Evolutionary conservation across 2,113 vertebrate species (phyloP).

Genomic region (Artemisiospiza belli): DNA sequence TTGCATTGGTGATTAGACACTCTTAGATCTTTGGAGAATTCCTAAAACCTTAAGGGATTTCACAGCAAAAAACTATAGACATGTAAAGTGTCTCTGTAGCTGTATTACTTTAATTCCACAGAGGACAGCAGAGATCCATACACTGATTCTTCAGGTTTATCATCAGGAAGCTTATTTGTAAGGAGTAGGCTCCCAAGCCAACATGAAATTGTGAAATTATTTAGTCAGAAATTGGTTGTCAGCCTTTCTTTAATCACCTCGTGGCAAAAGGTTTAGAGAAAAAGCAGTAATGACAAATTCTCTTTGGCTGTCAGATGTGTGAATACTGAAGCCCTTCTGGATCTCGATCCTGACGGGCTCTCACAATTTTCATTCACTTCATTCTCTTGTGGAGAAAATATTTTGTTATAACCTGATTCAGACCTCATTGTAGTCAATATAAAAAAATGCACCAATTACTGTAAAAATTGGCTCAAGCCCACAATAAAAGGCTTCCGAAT

Average conservation of each 20-base stretch:
- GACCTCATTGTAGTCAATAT: background rate
- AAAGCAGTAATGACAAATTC: background rate
- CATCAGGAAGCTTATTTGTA: background rate
- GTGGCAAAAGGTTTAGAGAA: background rate
- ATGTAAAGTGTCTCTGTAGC: background rate
- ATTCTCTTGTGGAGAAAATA: background rate
- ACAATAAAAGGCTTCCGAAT: background rate
- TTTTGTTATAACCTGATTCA: background rate
- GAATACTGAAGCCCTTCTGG: background rate
- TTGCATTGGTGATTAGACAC: background rate
- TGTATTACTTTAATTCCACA: background rate
- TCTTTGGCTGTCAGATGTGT: background rate
- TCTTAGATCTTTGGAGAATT: background rate
- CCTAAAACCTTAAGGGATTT: background rate
- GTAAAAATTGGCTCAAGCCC: background rate
- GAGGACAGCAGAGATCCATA: background rate
- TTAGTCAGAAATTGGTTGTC: background rate
- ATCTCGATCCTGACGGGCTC: accelerated
- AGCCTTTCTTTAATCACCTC: background rate
- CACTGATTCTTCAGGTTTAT: background rate
- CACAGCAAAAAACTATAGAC: accelerated
- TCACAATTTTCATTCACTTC: background rate
- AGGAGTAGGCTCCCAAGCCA: background rate
- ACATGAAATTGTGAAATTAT: background rate
- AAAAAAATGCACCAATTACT: background rate